Evolutionary conservation across 2,113 vertebrate species (phyloP).

Genomic region (Actenoides hombroni): DNA sequence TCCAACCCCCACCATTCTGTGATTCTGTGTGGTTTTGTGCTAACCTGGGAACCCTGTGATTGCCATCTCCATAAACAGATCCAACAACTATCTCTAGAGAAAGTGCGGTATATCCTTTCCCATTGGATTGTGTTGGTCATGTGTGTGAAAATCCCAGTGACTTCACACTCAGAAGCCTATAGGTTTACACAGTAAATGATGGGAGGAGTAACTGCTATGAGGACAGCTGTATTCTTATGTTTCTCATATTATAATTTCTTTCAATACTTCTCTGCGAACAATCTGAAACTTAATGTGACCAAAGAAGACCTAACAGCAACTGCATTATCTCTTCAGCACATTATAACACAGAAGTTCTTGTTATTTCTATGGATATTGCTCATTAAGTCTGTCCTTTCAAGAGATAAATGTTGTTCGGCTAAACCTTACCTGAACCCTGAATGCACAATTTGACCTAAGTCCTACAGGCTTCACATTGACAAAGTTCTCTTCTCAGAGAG

Average conservation of each 20-base stretch:
- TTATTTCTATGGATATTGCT: not conserved
- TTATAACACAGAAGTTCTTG: not conserved
- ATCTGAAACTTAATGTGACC: not conserved
- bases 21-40: no score
- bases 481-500: not conserved
- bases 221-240: not conserved
- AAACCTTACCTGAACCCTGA: not conserved
- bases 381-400: not conserved
- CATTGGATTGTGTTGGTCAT: not conserved
- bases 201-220: not conserved
- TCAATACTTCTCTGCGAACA: not conserved
- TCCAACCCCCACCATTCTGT: no score
- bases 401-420: not conserved
- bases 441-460: not conserved
- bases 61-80: not conserved
- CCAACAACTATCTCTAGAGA: not conserved
- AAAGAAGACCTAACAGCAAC: not conserved
- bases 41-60: not conserved
- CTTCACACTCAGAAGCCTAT: not conserved
- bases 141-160: not conserved
- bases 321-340: not conserved
- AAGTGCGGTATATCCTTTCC: not conserved
- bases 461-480: not conserved
- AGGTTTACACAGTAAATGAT: not conserved
- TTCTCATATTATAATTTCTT: not conserved